Evolutionary conservation across 2,888 invertebrate species (phyloP), one percentile per base, ranked within the genome.

Genomic region (Agapetus fuscipes): DNA sequence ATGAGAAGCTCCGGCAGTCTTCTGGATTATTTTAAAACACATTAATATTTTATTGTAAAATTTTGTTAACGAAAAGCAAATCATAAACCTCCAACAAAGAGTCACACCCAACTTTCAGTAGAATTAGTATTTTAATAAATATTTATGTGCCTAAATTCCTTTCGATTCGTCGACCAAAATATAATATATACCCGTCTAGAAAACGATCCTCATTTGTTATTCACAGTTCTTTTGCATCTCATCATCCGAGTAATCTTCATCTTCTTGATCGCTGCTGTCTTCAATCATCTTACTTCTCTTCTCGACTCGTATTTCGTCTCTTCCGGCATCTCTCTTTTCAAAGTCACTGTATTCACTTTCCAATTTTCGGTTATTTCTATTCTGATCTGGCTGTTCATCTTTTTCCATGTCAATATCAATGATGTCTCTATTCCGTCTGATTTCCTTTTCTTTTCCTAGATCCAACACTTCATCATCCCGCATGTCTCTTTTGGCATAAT

Each of bases 341-440:
- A 60, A 62, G 20, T 61, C 64, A 41, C 56, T 54, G 51, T 58
- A 61, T 40, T 59, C 59, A 50, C 34, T 41, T 12, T 44, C 46
- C 25, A 41, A 34, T 37, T 48, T 48, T 13, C 66, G 66, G 33
- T 67, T 67, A 34, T 67, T 69, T 50, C 75, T 75, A 49, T 74
- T 76, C 25, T 68, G 68, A 27, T 62, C 67, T n/a, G 67, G 67
- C n/a, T 65, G 62, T 32, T 66, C 64, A 31, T 72, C 72, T 44
- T 71, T 67, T 43, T 68, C 68, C 28, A 59, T 56, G 28, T 67
- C 66, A 17, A 57, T 54, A 37, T 66, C 64, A 49, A 60, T 57
- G 49, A 62, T 58, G 52, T 62, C 61, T 30, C 40, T 38, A 9
- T 41, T 32, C 32, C 35, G 17, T 10, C 44, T 30, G 31, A 43